phyloP scores from a whole-genome alignment of 2,113 vertebrate species.

The Periophthalmodon schlosseri region DNA sequence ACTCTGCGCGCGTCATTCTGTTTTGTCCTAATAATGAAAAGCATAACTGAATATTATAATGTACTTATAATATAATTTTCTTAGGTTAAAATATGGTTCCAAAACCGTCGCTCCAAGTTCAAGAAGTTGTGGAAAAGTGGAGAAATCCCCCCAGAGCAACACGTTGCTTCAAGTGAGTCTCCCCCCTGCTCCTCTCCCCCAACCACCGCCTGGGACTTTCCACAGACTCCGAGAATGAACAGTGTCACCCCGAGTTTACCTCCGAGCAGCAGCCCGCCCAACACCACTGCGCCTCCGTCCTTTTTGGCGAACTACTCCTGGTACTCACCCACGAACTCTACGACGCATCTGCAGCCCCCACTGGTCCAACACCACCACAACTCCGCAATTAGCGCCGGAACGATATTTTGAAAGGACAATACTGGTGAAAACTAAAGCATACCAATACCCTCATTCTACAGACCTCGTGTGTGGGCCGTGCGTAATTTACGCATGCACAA shows the following conservation, averaged over 20 bases:
- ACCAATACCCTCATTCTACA: slow-evolving; percentile 52
- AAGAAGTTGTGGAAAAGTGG: slow-evolving; percentile 99
- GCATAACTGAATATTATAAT: slow-evolving; percentile 8
- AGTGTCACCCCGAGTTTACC: slow-evolving; percentile 76
- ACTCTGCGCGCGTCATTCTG: background rate
- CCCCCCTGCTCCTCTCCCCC: slow-evolving; percentile 86
- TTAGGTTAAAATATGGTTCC: slow-evolving; percentile 96
- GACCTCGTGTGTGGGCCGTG: slow-evolving; percentile 48
- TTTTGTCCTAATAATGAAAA: background rate
- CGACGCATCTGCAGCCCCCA: slow-evolving; percentile 83
- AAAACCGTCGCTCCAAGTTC: slow-evolving; percentile 94
- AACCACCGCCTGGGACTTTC: slow-evolving; percentile 88
- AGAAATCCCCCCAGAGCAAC: slow-evolving; percentile 88
- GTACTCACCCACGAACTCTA: slow-evolving; percentile 86
- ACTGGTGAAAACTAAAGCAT: slow-evolving; percentile 50
- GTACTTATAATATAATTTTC: slow-evolving; percentile 28
- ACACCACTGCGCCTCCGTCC: slow-evolving; percentile 77
- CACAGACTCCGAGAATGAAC: slow-evolving; percentile 83
- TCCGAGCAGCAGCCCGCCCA: slow-evolving; percentile 80
- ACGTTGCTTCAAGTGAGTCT: slow-evolving; percentile 83
- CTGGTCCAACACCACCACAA: slow-evolving; percentile 85
- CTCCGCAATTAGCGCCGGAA: slow-evolving; percentile 84
- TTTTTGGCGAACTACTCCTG: slow-evolving; percentile 93
- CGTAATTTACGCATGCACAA: slow-evolving; percentile 49
- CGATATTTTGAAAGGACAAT: slow-evolving; percentile 86